phyloP scores from a whole-genome alignment of 2,113 vertebrate genomes.

The Strigops habroptila region DNA sequence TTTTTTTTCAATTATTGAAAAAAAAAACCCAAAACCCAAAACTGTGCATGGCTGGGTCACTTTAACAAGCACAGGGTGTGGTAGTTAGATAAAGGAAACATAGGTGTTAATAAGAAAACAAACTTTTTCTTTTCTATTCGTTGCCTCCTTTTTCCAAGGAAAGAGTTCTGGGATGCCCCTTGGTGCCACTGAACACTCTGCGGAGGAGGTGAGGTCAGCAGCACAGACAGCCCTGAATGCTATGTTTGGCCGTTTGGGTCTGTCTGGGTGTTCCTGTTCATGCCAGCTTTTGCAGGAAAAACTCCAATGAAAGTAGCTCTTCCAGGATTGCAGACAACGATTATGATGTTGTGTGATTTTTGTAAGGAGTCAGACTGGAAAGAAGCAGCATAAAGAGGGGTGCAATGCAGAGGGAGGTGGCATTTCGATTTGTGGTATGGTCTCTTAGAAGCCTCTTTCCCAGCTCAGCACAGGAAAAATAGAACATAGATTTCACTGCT shows the following conservation, averaged over 20 bases:
- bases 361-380: background rate
- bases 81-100: background rate
- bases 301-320: background rate
- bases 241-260: background rate
- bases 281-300: background rate
- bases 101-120: background rate
- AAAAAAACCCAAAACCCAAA: background rate
- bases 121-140: background rate
- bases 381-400: background rate
- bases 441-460: background rate
- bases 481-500: background rate
- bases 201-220: background rate
- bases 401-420: background rate
- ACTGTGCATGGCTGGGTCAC: background rate
- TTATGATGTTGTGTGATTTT: background rate
- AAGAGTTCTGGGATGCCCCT: background rate
- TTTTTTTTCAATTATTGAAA: background rate
- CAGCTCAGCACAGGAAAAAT: background rate
- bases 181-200: background rate
- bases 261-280: background rate
- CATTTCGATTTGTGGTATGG: background rate
- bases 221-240: background rate
- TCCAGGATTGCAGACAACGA: background rate
- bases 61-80: background rate
- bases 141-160: background rate